Percentiles rank a stretch among this genome's conserved stretches.
These are phyloP conservation scores for Scelioninae gen. 1 DNA, from an alignment of 2,888 invertebrate species.

Conservation along the genomic window DNA sequence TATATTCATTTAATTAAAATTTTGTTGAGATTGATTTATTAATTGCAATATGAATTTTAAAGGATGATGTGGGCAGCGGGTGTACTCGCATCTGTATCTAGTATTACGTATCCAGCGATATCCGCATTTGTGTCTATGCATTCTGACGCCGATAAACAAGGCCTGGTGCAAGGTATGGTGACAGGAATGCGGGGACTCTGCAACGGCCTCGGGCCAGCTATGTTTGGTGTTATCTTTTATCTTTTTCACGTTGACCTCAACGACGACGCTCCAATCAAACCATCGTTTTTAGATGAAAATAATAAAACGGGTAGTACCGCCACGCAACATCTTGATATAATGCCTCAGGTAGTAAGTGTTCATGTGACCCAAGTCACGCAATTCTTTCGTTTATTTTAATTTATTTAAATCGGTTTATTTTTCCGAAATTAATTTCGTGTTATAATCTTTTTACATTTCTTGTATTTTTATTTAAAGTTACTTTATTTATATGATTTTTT, in stretches of 20 bases:
- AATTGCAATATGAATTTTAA: constrained; percentile 43
- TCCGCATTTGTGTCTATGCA: constrained; percentile 99
- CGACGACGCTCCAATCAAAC: constrained; percentile 86
- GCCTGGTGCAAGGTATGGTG: constrained; percentile 98
- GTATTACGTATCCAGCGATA: constrained; percentile 99
- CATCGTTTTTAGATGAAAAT: constrained; percentile 84
- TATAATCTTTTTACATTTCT: neutral
- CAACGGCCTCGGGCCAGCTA: constrained; percentile 98
- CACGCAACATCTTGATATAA: constrained; percentile 85
- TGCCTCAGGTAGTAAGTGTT: constrained; percentile 84
- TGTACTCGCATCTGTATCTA: constrained; percentile 96
- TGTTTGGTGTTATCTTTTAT: constrained; percentile 99
- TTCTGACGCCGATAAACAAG: constrained; percentile 98
- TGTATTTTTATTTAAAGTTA: neutral
- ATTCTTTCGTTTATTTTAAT: constrained; percentile 13
- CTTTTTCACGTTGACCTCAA: constrained; percentile 99
- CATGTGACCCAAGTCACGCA: constrained; percentile 8
- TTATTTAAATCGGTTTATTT: neutral
- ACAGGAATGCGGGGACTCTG: constrained; percentile 99
- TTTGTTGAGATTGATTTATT: neutral
- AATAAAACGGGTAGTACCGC: constrained; percentile 82
- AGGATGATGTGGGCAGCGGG: constrained; percentile 99
- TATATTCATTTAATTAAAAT: too few species aligned
- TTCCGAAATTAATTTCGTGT: too few species aligned
- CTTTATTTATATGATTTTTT: too few species aligned